Evolutionary conservation across 1,140 invertebrate genomes (phyloP).

Genomic region (Rhagoletis zephyria): DNA sequence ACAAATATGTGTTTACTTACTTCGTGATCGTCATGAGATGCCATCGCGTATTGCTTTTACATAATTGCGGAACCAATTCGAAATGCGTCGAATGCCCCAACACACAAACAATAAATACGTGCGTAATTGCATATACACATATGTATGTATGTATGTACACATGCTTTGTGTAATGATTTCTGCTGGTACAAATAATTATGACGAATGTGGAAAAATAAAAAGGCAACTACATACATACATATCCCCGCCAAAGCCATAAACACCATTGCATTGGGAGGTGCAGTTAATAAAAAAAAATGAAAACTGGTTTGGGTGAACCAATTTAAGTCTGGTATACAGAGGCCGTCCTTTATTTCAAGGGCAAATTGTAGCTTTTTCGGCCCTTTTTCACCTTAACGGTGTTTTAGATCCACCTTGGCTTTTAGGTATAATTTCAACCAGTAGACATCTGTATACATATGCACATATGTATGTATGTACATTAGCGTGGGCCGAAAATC

Average conservation of each 20-base stretch:
- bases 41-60: background rate
- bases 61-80: background rate
- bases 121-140: background rate
- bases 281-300: too few species aligned
- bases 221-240: background rate
- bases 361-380: too few species aligned
- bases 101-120: background rate
- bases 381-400: too few species aligned
- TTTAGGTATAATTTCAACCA: too few species aligned
- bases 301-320: too few species aligned
- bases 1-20: background rate
- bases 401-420: too few species aligned
- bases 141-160: background rate
- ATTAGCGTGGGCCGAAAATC: too few species aligned
- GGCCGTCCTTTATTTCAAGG: too few species aligned
- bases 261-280: too few species aligned
- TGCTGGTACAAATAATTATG: background rate
- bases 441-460: too few species aligned
- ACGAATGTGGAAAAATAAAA: background rate
- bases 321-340: too few species aligned
- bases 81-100: background rate
- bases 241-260: background rate
- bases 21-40: background rate
- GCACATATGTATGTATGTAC: too few species aligned
- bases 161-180: background rate